phyloP scores from a whole-genome alignment of 2,113 vertebrate genomes.

The Arothron firmamentum region DNA sequence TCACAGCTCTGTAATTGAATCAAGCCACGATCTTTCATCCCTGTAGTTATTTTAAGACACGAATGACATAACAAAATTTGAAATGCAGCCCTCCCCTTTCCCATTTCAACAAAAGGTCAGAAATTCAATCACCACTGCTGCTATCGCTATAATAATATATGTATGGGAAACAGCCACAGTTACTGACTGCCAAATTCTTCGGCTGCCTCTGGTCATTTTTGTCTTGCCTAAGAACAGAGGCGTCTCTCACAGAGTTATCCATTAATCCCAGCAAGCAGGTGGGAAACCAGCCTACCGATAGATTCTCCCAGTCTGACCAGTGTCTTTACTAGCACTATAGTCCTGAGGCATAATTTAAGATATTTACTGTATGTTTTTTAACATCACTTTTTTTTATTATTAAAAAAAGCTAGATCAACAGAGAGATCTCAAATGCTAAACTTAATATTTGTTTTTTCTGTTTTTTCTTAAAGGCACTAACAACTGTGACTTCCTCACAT shows the following conservation, averaged over 20 bases:
- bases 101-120: slow-evolving; percentile 81
- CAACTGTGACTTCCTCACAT: too few relatives aligned
- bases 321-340: neutral
- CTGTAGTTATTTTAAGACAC: slow-evolving; percentile 76
- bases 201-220: slow-evolving; percentile 74
- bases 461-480: too few relatives aligned
- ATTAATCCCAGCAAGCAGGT: slow-evolving; percentile 62
- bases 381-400: neutral
- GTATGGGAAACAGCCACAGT: slow-evolving; percentile 72
- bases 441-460: too few relatives aligned
- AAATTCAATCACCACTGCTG: slow-evolving; percentile 77
- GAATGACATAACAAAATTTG: slow-evolving; percentile 77
- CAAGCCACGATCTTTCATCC: slow-evolving; percentile 76
- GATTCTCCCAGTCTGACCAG: slow-evolving; percentile 38
- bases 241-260: slow-evolving; percentile 66
- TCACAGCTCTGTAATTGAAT: slow-evolving; percentile 68
- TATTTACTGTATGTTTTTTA: too few relatives aligned
- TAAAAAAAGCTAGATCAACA: slow-evolving; percentile 1
- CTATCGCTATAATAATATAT: slow-evolving; percentile 77
- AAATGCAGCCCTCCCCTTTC: slow-evolving; percentile 63
- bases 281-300: slow-evolving; percentile 33
- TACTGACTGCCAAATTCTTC: slow-evolving; percentile 71
- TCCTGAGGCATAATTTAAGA: too few relatives aligned
- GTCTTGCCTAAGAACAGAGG: slow-evolving; percentile 67
- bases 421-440: too few relatives aligned